Evolutionary conservation across 2,888 invertebrate species (phyloP), one percentile per base, ranked within the genome.

Genomic region (Nomada ruficornis): DNA sequence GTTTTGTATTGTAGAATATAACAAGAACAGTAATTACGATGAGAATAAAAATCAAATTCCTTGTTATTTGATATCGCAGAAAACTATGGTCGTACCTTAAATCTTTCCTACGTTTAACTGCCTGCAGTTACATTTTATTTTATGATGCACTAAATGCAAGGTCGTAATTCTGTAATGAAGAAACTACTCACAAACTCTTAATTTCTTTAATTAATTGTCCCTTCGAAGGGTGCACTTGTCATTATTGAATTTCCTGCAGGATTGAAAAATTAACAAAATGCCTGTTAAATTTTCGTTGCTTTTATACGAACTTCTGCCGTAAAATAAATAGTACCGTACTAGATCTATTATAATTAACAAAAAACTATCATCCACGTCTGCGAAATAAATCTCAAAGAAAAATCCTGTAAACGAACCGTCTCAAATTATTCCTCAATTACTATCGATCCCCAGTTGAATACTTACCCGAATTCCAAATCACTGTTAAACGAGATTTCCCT

Each of bases 141-240:
- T 52, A 62, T 36, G 20, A 20, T 26, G 11, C 15, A 29, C 5
- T 50, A 71, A 36, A 62, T 20, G 10, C 15, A 7, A 20, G 50
- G 23, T 23, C 23, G 50, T 71, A 50, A 36, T 50, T 71, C 29
- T 20, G 18, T 20, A 29, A 70, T 29, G 60, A 60, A 60, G 18
- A 18, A 47, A 70, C 7, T 70, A 36, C 60, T 36, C 10, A 13
- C 15, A 1, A 20, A 63, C n/a, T 55, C 18, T 26, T 10, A 65
- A 65, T 52, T 65, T 52, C n/a, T n/a, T 65, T 52, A 29, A 65
- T 26, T n/a, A 47, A n/a, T 20, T 13, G 15, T 13, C 36, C 15
- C 29, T 60, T 29, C 5, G n/a, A n/a, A 5, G 15, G 13, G 2
- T 13, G 0, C 15, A n/a, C 4, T 5, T 15, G 42, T 50, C n/a